Base-by-base conservation (phyloP, 2,888 invertebrate species). In the Hipparchia semele region DNA sequence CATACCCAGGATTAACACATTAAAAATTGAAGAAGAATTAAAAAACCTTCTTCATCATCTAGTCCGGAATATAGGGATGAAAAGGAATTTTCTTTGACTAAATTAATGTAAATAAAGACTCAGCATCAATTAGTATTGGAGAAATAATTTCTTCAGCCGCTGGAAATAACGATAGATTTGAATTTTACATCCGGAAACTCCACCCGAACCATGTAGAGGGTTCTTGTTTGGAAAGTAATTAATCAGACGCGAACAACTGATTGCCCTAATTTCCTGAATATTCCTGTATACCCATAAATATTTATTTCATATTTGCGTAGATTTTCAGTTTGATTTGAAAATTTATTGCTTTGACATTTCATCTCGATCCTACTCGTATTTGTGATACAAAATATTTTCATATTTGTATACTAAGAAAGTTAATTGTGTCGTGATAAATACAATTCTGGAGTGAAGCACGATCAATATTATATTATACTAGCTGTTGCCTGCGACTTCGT, bases 341-440 rank as follows among this genome's bases (percentile, higher is more conserved):
- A 12, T 67, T 66, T 66, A 71, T 71, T 66, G 60, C 59, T 39
- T 13, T 45, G 61, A 8, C 54, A 33, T 70, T 70, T 60, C 59
- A 66, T 73, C 65, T 54, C 10, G 61, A 60, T 54, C n/a, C 39
- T n/a, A 59, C 8, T 60, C 66, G 61, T 70, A 73, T n/a, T 59
- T 65, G 58, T 58, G 61, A 56, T 66, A 70, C 23, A 70, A 68
- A 67, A 13, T 13, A 56, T n/a, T 56, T 13, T 23, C 13, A 54
- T 54, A 6, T 8, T 49, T 49, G 49, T 49, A 6, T 7, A 49
- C 49, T 1, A 49, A 7, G 23, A 23, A 23, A 23, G 23, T 23
- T 23, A 23, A 23, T 23, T 23, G 23, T 23, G 23, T 23, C 23
- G 23, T 23, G 23, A 23, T 23, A 23, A 23, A 23, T 23, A 23